Percentiles rank a stretch among this genome's conserved stretches.
phyloP scores from a whole-genome alignment of 92 coral and sea anemone species.

The Meandrina meandrites region DNA sequence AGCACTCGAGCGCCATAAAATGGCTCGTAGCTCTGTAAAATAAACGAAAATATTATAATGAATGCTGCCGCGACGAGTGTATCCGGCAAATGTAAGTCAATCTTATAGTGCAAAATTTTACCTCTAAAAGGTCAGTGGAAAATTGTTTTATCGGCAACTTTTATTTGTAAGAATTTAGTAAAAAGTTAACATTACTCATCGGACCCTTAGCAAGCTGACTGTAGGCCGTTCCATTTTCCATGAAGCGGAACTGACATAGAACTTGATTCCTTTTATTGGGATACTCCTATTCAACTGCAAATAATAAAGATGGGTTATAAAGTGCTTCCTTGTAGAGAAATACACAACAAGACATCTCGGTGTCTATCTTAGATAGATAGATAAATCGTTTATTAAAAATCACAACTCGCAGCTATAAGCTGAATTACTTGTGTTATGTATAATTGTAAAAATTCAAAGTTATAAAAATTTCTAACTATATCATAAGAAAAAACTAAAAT shows the following conservation, averaged over 20 bases:
- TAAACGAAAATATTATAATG: neutral
- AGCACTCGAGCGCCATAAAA: conserved; percentile 48
- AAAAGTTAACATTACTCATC: neutral
- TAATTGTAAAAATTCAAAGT: too few species aligned
- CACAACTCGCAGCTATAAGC: too few species aligned
- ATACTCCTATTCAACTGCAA: conserved; percentile 27
- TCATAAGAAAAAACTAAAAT: too few species aligned
- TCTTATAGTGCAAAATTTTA: neutral
- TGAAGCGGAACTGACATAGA: conserved; percentile 28
- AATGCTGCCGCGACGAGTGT: neutral
- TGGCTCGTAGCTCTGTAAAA: conserved; percentile 36
- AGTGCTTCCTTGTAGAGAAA: neutral
- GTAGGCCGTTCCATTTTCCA: conserved; percentile 45
- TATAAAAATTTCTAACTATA: too few species aligned
- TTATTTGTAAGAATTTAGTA: neutral
- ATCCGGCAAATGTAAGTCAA: neutral
- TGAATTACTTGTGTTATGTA: too few species aligned
- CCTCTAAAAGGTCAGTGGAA: neutral
- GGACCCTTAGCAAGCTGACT: conserved; percentile 9
- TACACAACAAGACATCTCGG: too few species aligned
- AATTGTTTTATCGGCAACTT: neutral
- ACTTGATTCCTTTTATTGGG: conserved; percentile 32
- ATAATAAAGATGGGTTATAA: neutral
- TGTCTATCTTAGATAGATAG: too few species aligned
- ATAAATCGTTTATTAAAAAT: too few species aligned